A percentile compares a stretch with the other conserved stretches of the same genome.
Conservation (phyloP, 2,797 vertebrate species). For the Staurois parvus region DNA sequence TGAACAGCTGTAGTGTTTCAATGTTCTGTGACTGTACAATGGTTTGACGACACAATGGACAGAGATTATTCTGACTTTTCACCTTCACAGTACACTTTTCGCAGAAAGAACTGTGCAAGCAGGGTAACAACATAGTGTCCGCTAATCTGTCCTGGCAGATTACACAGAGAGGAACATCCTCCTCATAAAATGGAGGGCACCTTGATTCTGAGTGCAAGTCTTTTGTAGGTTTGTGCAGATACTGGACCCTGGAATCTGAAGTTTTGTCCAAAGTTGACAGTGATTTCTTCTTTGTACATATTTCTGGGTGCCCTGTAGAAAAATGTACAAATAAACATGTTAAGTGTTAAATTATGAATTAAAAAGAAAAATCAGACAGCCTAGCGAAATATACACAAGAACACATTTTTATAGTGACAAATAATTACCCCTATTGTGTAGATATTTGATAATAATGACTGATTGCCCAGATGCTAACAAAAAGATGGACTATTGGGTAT, state of each 20-base stretch:
- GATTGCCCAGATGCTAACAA: too few relatives aligned
- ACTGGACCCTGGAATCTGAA: background rate
- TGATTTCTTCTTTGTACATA: background rate
- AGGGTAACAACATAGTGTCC: conserved; percentile 40
- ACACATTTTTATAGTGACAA: too few relatives aligned
- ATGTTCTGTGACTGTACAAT: background rate
- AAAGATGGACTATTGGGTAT: too few relatives aligned
- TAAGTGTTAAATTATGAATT: too few relatives aligned
- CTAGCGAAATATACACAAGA: too few relatives aligned
- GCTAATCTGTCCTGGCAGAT: conserved; percentile 38
- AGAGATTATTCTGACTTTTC: background rate
- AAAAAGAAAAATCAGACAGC: too few relatives aligned
- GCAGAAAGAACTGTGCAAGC: conserved; percentile 47
- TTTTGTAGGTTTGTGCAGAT: background rate
- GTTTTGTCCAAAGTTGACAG: background rate
- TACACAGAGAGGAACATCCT: conserved; percentile 9
- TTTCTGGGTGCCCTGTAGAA: background rate
- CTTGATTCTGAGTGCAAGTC: background rate
- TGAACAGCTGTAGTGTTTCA: background rate
- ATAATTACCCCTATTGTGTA: too few relatives aligned
- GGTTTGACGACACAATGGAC: conserved; percentile 45
- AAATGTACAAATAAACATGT: background rate
- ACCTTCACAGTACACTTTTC: conserved; percentile 1
- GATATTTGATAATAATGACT: too few relatives aligned
- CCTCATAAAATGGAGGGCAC: background rate